These are phyloP conservation scores for Calephelis perditalis DNA, from an alignment of 2,888 invertebrate species.

Conservation along the genomic window DNA sequence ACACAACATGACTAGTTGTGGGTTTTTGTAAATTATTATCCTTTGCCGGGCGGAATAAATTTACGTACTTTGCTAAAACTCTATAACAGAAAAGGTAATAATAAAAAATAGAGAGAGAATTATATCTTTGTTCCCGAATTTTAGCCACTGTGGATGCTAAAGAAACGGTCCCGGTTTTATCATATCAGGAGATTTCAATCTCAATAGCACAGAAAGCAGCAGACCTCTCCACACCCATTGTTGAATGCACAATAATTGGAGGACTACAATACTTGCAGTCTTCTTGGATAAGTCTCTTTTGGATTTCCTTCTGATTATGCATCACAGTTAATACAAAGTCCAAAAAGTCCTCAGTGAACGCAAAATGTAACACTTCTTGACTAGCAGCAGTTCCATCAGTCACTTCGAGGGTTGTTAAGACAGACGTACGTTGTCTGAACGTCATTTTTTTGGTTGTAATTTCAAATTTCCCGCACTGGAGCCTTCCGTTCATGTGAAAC, in stretches of 20 bases:
- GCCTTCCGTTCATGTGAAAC: neutral
- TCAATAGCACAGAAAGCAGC: conserved; percentile 13
- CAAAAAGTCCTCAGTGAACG: conserved; percentile 16
- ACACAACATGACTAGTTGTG: too few relatives aligned
- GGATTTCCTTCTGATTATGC: conserved; percentile 1
- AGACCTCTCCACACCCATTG: neutral
- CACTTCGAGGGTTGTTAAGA: conserved; percentile 9
- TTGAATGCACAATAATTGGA: conserved; percentile 13
- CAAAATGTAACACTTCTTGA: conserved; percentile 15
- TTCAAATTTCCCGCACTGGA: conserved; percentile 10
- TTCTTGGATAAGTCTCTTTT: neutral
- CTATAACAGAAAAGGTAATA: conserved; percentile 3
- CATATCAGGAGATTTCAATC: too few relatives aligned
- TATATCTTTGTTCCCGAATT: conserved; percentile 5
- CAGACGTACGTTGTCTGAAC: conserved; percentile 6
- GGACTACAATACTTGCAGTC: neutral
- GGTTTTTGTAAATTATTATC: too few relatives aligned
- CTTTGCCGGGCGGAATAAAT: too few relatives aligned
- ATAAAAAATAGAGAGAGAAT: neutral
- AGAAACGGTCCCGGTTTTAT: too few relatives aligned
- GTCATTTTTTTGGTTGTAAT: conserved; percentile 12
- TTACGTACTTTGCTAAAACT: too few relatives aligned
- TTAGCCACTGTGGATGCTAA: neutral
- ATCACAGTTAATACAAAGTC: conserved; percentile 15
- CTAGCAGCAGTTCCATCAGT: conserved; percentile 12